Percentiles rank a stretch among this genome's conserved stretches.
Conservation (phyloP, 2,888 invertebrate genomes). For the Drosophila merina region DNA sequence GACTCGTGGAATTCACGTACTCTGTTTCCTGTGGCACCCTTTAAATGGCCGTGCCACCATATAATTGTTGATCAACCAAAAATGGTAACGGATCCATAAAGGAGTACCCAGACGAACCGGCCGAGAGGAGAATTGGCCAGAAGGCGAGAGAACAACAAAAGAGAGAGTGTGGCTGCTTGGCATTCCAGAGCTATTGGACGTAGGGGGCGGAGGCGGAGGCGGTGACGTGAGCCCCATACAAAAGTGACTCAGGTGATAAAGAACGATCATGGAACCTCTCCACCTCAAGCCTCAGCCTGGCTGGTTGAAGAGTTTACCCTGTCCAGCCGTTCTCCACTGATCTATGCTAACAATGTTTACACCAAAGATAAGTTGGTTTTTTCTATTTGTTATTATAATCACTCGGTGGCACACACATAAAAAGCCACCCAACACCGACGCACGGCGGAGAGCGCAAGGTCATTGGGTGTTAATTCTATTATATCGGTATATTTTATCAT, state of each 20-base stretch:
- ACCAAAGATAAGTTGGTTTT: conserved; percentile 38
- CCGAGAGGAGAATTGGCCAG: conserved; percentile 23
- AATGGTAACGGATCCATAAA: conserved; percentile 64
- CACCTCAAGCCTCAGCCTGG: background rate
- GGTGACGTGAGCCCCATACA: conserved; percentile 67
- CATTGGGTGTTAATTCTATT: conserved; percentile 14
- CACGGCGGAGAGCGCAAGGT: conserved; percentile 34
- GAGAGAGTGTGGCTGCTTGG: conserved; percentile 41
- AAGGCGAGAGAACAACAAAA: conserved; percentile 4
- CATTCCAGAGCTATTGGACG: conserved; percentile 51
- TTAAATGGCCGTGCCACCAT: conserved; percentile 63
- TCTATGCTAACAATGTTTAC: conserved; percentile 63
- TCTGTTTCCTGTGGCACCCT: conserved; percentile 52
- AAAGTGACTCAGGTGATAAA: conserved; percentile 76
- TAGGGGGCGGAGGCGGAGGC: conserved; percentile 19
- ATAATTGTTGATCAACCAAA: conserved; percentile 68
- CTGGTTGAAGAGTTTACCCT: conserved; percentile 28
- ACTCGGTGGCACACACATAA: conserved; percentile 17
- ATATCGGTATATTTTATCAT: conserved; percentile 13
- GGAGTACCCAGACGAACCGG: conserved; percentile 36
- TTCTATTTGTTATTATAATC: conserved; percentile 22
- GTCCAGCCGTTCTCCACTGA: conserved; percentile 37
- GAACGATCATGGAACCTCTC: conserved; percentile 56
- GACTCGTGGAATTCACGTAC: conserved; percentile 46
- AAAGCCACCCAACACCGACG: conserved; percentile 7